Percentiles rank a stretch among this genome's conserved stretches.
Conservation (phyloP, 2,888 invertebrate genomes). For the Caenorhabditis japonica region DNA sequence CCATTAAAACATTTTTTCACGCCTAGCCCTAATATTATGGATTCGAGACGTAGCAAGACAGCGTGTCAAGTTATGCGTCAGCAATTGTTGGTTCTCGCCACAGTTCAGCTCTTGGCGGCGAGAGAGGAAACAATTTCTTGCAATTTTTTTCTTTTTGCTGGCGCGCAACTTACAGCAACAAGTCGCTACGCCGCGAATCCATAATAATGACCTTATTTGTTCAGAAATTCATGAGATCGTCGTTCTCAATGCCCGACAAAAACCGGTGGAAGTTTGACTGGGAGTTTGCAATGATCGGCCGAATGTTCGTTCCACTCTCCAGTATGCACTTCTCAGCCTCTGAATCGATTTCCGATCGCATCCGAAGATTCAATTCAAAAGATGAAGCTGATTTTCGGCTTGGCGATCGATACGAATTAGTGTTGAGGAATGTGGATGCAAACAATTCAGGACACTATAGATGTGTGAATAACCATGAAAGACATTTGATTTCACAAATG, state of each 20-base stretch:
- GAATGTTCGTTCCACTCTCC: conserved; percentile 46
- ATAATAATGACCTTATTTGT: too few relatives aligned
- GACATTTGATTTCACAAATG: conserved; percentile 45
- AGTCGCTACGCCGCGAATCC: too few relatives aligned
- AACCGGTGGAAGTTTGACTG: conserved; percentile 59
- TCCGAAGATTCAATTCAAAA: conserved; percentile 52
- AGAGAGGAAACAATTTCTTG: too few relatives aligned
- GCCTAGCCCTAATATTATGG: too few relatives aligned
- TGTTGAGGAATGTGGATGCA: conserved; percentile 45
- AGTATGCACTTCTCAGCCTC: conserved; percentile 51
- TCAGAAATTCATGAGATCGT: conserved; percentile 39
- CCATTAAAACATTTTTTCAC: too few relatives aligned
- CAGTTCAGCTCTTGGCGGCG: too few relatives aligned
- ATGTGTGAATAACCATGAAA: conserved; percentile 49
- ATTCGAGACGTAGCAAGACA: too few relatives aligned
- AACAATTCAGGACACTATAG: conserved; percentile 58
- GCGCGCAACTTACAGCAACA: too few relatives aligned
- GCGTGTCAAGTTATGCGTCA: too few relatives aligned
- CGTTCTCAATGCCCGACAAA: conserved; percentile 36
- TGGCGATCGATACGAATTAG: conserved; percentile 58
- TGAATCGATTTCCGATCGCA: conserved; percentile 49
- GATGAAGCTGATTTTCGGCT: conserved; percentile 48
- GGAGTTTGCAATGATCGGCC: conserved; percentile 55
- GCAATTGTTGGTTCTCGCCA: too few relatives aligned
- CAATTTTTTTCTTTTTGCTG: too few relatives aligned